These are phyloP conservation scores for Heteromormyrus szaboi DNA, from an alignment of 2,797 vertebrate species.

Conservation along the genomic window DNA sequence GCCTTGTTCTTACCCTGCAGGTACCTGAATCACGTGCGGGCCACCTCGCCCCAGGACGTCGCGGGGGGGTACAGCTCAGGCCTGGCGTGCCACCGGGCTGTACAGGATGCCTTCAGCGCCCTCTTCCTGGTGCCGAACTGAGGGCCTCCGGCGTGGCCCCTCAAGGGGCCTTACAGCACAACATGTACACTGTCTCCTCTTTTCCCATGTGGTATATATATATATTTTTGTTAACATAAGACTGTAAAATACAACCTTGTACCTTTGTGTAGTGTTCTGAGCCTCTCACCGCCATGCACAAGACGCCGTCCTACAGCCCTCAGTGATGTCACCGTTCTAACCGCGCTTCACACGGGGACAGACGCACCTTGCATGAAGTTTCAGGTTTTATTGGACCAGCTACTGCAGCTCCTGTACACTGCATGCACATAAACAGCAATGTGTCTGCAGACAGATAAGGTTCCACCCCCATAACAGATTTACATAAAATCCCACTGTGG, in stretches of 20 bases:
- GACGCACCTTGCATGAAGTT: neutral
- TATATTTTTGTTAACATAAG: constrained; percentile 27
- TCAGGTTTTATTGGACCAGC: neutral
- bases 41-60: constrained; percentile 79
- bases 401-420: neutral
- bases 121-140: constrained; percentile 60
- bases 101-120: constrained; percentile 94
- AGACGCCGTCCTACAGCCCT: neutral
- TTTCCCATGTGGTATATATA: constrained; percentile 30
- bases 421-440: neutral
- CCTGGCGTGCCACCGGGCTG: constrained; percentile 85
- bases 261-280: neutral
- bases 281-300: neutral
- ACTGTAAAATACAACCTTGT: constrained; percentile 32
- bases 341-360: neutral
- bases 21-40: constrained; percentile 89
- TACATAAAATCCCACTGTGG: neutral
- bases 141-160: constrained; percentile 11
- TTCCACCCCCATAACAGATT: neutral
- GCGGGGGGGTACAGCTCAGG: constrained; percentile 89
- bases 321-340: neutral
- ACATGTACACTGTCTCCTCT: constrained; percentile 30
- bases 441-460: neutral
- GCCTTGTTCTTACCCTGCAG: constrained; percentile 50
- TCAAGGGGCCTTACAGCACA: neutral